Percentiles rank a stretch among this genome's conserved stretches.
Evolutionary conservation across 64 coral and sea anemone genomes (phyloP).

Genomic region (Catalaphyllia jardinei): DNA sequence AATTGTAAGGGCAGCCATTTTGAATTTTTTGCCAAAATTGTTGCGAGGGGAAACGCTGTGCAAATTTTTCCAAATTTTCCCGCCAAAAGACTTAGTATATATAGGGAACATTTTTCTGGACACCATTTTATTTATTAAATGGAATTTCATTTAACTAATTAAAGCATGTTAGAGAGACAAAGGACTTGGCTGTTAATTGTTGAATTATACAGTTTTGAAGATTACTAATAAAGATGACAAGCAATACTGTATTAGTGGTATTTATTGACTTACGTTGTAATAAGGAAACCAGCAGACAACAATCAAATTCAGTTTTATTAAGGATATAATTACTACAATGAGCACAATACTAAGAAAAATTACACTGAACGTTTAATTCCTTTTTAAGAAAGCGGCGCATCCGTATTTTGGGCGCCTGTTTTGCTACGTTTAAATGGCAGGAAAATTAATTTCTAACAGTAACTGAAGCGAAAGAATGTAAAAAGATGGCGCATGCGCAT

Average conservation of each 20-base stretch:
- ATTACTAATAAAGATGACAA: not conserved
- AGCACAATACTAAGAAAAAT: too few species aligned
- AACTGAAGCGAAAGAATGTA: too few species aligned
- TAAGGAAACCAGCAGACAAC: not conserved
- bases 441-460: too few species aligned
- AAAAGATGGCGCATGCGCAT: not conserved
- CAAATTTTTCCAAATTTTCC: not conserved
- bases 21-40: not conserved
- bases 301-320: not conserved
- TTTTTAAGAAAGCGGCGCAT: not conserved
- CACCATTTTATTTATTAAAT: not conserved
- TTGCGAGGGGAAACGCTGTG: not conserved
- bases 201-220: not conserved
- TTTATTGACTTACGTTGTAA: not conserved
- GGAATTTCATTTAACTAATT: not conserved
- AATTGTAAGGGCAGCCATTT: not conserved
- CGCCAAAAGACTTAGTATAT: conserved; percentile 9
- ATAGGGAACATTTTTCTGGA: not conserved
- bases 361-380: not conserved
- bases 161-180: not conserved
- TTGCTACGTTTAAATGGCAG: not conserved
- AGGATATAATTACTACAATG: not conserved
- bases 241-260: not conserved
- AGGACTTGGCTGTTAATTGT: not conserved
- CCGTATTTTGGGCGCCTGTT: not conserved